Percentiles rank a stretch among this genome's conserved stretches.
Conservation (phyloP, 2,797 vertebrate genomes). For the Acanthurus lineatus region DNA sequence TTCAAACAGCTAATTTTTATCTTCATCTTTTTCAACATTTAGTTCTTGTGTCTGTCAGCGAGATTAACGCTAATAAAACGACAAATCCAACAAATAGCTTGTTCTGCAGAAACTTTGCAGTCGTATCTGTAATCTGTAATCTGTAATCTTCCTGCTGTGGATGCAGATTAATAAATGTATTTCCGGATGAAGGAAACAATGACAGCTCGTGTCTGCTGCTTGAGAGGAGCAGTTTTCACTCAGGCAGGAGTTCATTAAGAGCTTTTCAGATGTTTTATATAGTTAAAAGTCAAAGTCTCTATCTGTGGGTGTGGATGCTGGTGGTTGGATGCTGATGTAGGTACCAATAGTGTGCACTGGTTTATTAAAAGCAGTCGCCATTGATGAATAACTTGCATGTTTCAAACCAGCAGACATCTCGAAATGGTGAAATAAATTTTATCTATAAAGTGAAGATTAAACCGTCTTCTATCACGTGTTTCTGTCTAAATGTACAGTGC, state of each 20-base stretch:
- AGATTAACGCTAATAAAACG: constrained; percentile 25
- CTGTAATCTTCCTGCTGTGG: neutral
- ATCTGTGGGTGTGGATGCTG: too few species aligned
- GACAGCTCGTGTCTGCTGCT: neutral
- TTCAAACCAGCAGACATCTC: too few species aligned
- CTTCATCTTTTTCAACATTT: neutral
- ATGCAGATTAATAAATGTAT: neutral
- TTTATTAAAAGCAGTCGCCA: too few species aligned
- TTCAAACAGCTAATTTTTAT: neutral
- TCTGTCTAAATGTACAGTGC: too few species aligned
- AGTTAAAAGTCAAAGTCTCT: too few species aligned
- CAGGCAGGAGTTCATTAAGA: neutral
- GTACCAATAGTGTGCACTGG: too few species aligned
- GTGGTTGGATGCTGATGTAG: too few species aligned
- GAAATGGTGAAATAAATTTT: too few species aligned
- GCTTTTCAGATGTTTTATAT: too few species aligned
- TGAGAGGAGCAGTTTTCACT: neutral
- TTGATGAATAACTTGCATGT: too few species aligned
- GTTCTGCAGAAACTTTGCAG: neutral
- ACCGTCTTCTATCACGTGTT: too few species aligned
- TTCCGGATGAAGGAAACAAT: neutral
- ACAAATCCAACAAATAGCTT: constrained; percentile 43
- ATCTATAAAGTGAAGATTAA: too few species aligned
- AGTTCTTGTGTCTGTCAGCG: constrained; percentile 20
- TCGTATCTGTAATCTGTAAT: constrained; percentile 15